Conservation (phyloP, 1,140 invertebrate species). For the Hyles vespertilio region DNA sequence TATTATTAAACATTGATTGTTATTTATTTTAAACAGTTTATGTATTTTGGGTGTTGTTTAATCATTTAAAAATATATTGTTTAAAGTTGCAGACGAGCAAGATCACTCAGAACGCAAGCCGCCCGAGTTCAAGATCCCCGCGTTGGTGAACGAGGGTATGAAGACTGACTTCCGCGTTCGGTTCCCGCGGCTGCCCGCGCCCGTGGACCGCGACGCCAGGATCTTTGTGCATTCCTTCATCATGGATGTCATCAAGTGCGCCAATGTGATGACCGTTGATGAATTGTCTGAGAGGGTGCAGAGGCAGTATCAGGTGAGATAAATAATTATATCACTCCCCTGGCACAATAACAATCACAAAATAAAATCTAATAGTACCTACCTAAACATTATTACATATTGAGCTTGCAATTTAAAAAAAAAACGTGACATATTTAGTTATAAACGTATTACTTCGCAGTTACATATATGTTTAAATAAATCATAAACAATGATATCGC, state of each 20-base stretch:
- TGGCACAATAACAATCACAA: no score
- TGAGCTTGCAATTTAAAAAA: no score
- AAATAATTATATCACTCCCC: not conserved
- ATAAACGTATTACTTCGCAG: no score
- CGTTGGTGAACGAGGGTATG: conserved; percentile 53
- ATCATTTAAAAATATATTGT: not conserved
- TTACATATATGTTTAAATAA: no score
- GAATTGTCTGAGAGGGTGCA: conserved; percentile 93
- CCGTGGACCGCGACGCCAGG: conserved; percentile 81
- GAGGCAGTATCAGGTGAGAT: conserved; percentile 87
- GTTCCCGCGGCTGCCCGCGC: conserved; percentile 58
- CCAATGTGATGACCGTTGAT: conserved; percentile 83
- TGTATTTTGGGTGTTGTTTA: no score
- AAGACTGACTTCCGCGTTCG: conserved; percentile 56
- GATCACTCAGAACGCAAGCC: conserved; percentile 41
- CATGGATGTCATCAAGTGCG: conserved; percentile 80
- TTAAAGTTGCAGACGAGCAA: conserved; percentile 34
- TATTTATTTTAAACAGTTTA: no score
- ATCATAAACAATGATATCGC: no score
- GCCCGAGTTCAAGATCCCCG: conserved; percentile 55
- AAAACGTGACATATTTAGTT: no score
- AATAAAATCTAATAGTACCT: no score
- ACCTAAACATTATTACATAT: no score
- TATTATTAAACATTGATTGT: no score
- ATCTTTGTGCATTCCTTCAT: conserved; percentile 82